These are phyloP conservation scores for Turritopsis rubra DNA, from an alignment of 30 jellyfish, hydroid and myxozoan genomes.

Conservation along the genomic window DNA sequence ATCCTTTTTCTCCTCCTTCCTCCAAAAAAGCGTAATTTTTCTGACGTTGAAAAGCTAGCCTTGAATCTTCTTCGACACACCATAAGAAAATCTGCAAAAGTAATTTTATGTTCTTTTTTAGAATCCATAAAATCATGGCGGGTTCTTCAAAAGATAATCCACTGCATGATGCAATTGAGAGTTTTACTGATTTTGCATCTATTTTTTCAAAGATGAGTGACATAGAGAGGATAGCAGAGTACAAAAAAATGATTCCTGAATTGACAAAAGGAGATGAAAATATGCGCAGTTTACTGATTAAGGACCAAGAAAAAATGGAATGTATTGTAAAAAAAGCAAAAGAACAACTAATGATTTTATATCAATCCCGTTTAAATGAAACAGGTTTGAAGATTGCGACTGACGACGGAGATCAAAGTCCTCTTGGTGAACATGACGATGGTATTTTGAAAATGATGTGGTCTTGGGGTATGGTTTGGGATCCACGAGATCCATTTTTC, in stretches of 20 bases:
- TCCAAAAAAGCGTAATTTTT: too few species aligned
- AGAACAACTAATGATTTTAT: background rate
- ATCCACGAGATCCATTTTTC: background rate
- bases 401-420: slow-evolving; percentile 12
- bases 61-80: too few species aligned
- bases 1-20: too few species aligned
- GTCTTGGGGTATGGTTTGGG: slow-evolving; percentile 7
- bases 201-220: background rate
- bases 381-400: background rate
- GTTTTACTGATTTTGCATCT: background rate
- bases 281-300: background rate
- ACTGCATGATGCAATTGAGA: background rate
- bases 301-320: background rate
- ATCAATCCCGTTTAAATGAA: background rate
- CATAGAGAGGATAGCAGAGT: background rate
- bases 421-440: background rate
- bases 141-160: background rate
- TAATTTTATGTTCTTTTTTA: too few species aligned
- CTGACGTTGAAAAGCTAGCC: too few species aligned
- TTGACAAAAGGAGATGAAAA: background rate
- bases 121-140: background rate
- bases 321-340: background rate
- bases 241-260: background rate
- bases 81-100: too few species aligned
- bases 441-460: background rate